Evolutionary conservation across 2,113 vertebrate genomes (phyloP), one percentile per base, ranked within the genome.

Genomic region (Cyprinus carpio): DNA sequence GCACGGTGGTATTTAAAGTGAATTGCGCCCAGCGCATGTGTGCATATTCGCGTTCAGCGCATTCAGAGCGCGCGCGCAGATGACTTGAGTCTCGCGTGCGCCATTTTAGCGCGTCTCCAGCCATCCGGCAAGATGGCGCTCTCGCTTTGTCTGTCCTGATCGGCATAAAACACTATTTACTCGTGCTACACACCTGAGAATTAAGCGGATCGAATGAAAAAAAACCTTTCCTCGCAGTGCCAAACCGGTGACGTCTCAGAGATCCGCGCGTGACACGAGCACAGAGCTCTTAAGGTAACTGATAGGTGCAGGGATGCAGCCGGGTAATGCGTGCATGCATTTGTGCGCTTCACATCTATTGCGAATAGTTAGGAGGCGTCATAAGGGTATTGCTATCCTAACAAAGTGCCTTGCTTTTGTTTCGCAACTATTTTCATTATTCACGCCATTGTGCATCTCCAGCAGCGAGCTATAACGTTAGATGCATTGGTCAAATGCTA

Each of bases 71-170:
- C 79, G 79, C 79, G 79, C 65, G 81, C 81, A 37, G 62, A 82
- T 29, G 65, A 40, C 46, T 9, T 2, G 49, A 72, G 65, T 56
- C 27, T 82, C 81, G 91, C 91, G 94, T 95, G 95, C 95, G 92
- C 95, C 94, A 96, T 95, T 95, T 96, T 95, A 93, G 91, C 92
- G 95, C 94, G 95, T 93, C 93, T 94, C 92, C 82, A 91, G 93
- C 92, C 91, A 94, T 95, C 94, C 91, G 94, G 93, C 93, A 97
- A 97, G 96, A 97, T 97, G 96, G 96, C 96, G 94, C 94, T 93
- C 75, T 89, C 85, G 95, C 90, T 95, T 95, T 95, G 92, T 96
- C 92, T 95, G 67, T 89, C 83, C 88, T 88, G 87, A 90, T 88
- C 87, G 76, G 91, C 93, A 90, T 90, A 85, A 90, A 90, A 88